Conservation (phyloP, 2,888 invertebrate genomes). For the Argyresthia goedartella region DNA sequence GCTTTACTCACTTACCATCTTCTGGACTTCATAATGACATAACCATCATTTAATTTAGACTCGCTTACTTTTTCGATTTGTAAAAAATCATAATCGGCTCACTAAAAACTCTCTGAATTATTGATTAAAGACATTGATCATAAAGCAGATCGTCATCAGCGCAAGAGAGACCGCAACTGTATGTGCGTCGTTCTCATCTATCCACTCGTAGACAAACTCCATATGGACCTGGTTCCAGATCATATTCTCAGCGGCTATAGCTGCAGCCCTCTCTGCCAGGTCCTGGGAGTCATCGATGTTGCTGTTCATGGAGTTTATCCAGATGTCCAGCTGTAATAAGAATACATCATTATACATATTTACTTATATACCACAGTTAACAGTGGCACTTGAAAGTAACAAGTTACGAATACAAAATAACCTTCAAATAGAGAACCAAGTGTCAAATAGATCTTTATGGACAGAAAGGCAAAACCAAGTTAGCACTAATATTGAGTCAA, state of each 20-base stretch:
- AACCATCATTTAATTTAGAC: too few relatives aligned
- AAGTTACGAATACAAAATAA: too few relatives aligned
- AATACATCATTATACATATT: not conserved
- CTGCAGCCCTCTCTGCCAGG: constrained; percentile 19
- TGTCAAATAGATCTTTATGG: too few relatives aligned
- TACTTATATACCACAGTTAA: too few relatives aligned
- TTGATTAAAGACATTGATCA: constrained; percentile 33
- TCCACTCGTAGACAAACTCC: constrained; percentile 47
- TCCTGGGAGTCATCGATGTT: constrained; percentile 30
- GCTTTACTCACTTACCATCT: too few relatives aligned
- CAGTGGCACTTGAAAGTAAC: too few relatives aligned
- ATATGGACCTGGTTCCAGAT: constrained; percentile 25
- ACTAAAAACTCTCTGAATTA: not conserved
- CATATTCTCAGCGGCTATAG: constrained; percentile 23
- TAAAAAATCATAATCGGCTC: too few relatives aligned
- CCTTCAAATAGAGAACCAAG: too few relatives aligned
- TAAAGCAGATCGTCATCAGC: constrained; percentile 29
- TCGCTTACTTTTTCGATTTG: too few relatives aligned
- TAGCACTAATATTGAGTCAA: too few relatives aligned
- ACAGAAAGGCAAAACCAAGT: too few relatives aligned
- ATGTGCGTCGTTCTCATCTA: constrained; percentile 46
- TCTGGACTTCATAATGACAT: too few relatives aligned
- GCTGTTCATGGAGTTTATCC: constrained; percentile 31
- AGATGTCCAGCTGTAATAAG: constrained; percentile 39
- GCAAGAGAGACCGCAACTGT: constrained; percentile 33